Percentiles rank a stretch among this genome's conserved stretches.
Conservation (phyloP, 1,140 invertebrate genomes). For the Conopomorpha cramerella region DNA sequence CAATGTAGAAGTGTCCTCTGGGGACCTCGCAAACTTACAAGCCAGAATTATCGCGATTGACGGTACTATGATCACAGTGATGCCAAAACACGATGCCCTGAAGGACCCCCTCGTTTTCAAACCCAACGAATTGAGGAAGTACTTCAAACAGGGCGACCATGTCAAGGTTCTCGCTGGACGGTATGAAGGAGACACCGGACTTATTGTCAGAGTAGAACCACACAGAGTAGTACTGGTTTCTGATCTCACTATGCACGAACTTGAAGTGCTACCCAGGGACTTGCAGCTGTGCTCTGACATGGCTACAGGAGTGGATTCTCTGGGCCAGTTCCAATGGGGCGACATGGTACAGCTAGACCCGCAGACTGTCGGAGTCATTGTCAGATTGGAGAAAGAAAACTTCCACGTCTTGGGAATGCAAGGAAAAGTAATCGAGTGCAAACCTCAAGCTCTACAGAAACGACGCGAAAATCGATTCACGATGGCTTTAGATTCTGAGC, state of each 20-base stretch:
- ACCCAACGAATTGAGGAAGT: slow-evolving; percentile 89
- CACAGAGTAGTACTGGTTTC: slow-evolving; percentile 92
- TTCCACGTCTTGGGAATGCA: slow-evolving; percentile 91
- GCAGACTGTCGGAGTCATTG: slow-evolving; percentile 96
- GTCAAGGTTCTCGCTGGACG: slow-evolving; percentile 94
- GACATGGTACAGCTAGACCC: slow-evolving; percentile 94
- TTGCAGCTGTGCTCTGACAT: slow-evolving; percentile 95
- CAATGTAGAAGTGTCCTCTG: slow-evolving; percentile 93
- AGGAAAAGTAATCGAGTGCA: slow-evolving; percentile 90
- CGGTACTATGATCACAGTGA: slow-evolving; percentile 92
- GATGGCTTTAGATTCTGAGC: slow-evolving; percentile 89
- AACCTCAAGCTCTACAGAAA: slow-evolving; percentile 89
- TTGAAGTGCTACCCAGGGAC: slow-evolving; percentile 87
- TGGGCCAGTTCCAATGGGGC: slow-evolving; percentile 98
- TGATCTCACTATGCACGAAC: slow-evolving; percentile 96
- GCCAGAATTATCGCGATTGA: slow-evolving; percentile 94
- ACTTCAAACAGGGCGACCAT: slow-evolving; percentile 95
- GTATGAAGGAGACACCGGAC: slow-evolving; percentile 96
- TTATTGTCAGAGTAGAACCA: slow-evolving; percentile 94
- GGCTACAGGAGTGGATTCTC: slow-evolving; percentile 95
- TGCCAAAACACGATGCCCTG: slow-evolving; percentile 95
- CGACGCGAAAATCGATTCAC: slow-evolving; percentile 86
- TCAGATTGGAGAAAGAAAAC: slow-evolving; percentile 92
- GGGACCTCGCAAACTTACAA: slow-evolving; percentile 93
- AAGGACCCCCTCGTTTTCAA: slow-evolving; percentile 93